Percentiles rank a stretch among this genome's conserved stretches.
Conservation (phyloP, 2,888 invertebrate species). For the Noctua janthina region DNA sequence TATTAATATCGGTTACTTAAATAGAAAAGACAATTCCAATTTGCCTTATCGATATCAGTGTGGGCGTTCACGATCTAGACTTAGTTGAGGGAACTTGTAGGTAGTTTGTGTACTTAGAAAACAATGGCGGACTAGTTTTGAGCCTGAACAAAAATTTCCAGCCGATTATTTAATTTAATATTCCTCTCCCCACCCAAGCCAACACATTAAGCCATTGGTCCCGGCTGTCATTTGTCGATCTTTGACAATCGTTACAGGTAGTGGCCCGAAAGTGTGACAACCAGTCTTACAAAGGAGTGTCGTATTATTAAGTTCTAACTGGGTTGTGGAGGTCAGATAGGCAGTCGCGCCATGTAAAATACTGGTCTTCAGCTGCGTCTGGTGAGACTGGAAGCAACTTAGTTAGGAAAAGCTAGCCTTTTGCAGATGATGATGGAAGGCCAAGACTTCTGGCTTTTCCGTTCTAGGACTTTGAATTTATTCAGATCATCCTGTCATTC, state of each 20-base stretch:
- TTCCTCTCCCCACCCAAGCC: not conserved
- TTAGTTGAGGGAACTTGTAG: slow-evolving; percentile 16
- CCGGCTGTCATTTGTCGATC: not conserved
- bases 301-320: too few species aligned
- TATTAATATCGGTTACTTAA: slow-evolving; percentile 19
- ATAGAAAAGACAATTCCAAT: slow-evolving; percentile 40
- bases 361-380: not conserved
- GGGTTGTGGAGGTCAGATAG: not conserved
- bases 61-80: slow-evolving; percentile 41
- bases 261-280: not conserved
- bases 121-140: slow-evolving; percentile 8
- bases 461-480: not conserved
- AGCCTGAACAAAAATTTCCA: not conserved
- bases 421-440: not conserved
- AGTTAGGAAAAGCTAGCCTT: not conserved
- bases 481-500: not conserved
- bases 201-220: not conserved
- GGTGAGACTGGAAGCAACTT: not conserved
- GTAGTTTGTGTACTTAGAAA: slow-evolving; percentile 2
- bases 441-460: not conserved
- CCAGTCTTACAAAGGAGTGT: not conserved
- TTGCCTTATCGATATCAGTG: slow-evolving; percentile 41
- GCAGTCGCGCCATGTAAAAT: not conserved
- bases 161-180: not conserved
- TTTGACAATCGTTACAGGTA: not conserved